Conservation (phyloP, 2,797 vertebrate genomes). For the Botia almorhae region DNA sequence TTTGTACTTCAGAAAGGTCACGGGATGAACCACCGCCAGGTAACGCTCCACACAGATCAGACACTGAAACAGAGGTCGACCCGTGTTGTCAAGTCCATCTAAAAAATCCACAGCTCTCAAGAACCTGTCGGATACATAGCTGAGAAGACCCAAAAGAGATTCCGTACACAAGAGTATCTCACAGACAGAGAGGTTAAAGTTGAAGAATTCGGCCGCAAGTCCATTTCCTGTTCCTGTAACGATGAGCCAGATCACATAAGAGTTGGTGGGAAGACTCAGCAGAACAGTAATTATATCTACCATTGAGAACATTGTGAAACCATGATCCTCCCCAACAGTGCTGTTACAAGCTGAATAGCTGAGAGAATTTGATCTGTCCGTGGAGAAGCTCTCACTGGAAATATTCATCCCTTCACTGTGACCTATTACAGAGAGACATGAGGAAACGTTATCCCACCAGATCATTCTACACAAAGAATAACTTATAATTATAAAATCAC, state of each 20-base stretch:
- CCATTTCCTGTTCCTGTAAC: conserved; percentile 14
- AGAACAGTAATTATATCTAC: neutral
- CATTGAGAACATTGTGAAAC: neutral
- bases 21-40: conserved; percentile 53
- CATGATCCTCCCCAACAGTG: neutral
- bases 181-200: neutral
- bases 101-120: conserved; percentile 3
- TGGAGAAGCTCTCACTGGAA: neutral
- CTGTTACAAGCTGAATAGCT: neutral
- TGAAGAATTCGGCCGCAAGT: conserved; percentile 18
- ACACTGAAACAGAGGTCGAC: conserved; percentile 40
- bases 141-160: neutral
- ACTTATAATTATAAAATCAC: neutral
- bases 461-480: neutral
- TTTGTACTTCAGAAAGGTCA: conserved; percentile 38
- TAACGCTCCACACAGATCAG: conserved; percentile 54
- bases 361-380: neutral
- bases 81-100: neutral
- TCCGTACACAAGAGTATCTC: neutral
- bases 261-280: conserved; percentile 1
- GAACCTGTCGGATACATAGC: neutral
- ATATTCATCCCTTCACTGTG: neutral
- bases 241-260: conserved; percentile 9
- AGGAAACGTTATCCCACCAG: neutral
- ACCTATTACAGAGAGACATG: neutral